Base-by-base conservation (phyloP, 2,888 invertebrate species). In the Timandra comae region DNA sequence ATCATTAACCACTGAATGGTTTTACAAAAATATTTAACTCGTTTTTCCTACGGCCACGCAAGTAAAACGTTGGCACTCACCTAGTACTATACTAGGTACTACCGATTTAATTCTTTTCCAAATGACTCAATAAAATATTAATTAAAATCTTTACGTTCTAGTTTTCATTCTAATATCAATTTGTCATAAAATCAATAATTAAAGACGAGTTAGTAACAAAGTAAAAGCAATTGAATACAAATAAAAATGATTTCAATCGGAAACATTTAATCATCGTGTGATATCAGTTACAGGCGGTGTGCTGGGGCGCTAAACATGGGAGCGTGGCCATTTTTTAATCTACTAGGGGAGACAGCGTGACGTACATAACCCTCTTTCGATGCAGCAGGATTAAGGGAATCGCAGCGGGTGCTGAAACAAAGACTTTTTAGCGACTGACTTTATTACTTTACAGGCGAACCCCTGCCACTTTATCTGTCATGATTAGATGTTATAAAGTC, bases 181-280 rank as follows among this genome's bases (percentile, higher is more conserved):
- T n/a, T n/a, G n/a, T n/a, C n/a, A n/a, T n/a, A n/a, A n/a, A n/a
- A n/a, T n/a, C n/a, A n/a, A n/a, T n/a, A n/a, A n/a, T n/a, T n/a
- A n/a, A n/a, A n/a, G n/a, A n/a, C n/a, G n/a, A n/a, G n/a, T n/a
- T n/a, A n/a, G n/a, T n/a, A n/a, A n/a, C n/a, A n/a, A n/a, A n/a
- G n/a, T n/a, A n/a, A 31, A 23, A 25, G 38, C 47, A 42, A 55
- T 63, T 54, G 58, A 56, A 58, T 43, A 36, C 38, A 55, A 61
- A 61, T 61, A 52, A 53, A 50, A 55, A 44, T 55, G 52, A 60
- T 53, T 43, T 55, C 49, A 46, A 47, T 53, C 46, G 63, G 63
- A 63, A 63, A 64, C 47, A 63, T 67, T 67, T 68, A 68, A 70
- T 69, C 67, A 56, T 63, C 63, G 63, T 66, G 66, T 50, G 69